Base-by-base conservation (phyloP, 2,888 invertebrate species). In the Platycnemis pennipes region DNA sequence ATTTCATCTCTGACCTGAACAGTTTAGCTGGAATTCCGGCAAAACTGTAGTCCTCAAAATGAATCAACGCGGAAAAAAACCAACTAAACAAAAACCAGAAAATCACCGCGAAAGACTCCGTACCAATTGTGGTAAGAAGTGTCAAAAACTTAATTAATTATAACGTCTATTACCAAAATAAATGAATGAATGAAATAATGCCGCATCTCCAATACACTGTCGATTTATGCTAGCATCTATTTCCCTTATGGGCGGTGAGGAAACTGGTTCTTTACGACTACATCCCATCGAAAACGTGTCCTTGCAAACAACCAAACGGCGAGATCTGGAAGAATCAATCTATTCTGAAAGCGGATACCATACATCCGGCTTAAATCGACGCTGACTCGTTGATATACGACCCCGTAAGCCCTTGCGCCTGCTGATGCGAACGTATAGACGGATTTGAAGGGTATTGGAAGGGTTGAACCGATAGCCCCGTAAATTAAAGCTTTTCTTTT, bases 301-400 rank as follows among this genome's bases (percentile, higher is more conserved):
- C 63, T 69, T 91, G 91, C 91, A 91, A 91, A 91, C 91, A 91
- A 69, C 44, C 26, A 56, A 91, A 37, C 91, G 56, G 56, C 26
- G 91, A n/a, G 69, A 91, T 91, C 91, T 91, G 91, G 63, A 91
- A 49, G 91, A 91, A 91, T 91, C 91, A 91, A 91, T 91, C 91
- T 91, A 63, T 91, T 63, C 91, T 42, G 26, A 42, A 56, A n/a
- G 63, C 63, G 44, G 91, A 26, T 44, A 63, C 56, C 91, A 91
- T 91, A 63, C 63, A 91, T 91, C 63, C 91, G 91, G 91, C 91
- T 91, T 91, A 91, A 91, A 91, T 63, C 91, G 56, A 56, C 56
- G 56, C 53, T 89, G 91, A 91, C 91, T 91, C 69, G 44, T 42
- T 91, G 91, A 91, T 91, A 69, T 91, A 91, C 91, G 91, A 53